Conservation (phyloP, 2,888 invertebrate species). For the Clanis bilineata region DNA sequence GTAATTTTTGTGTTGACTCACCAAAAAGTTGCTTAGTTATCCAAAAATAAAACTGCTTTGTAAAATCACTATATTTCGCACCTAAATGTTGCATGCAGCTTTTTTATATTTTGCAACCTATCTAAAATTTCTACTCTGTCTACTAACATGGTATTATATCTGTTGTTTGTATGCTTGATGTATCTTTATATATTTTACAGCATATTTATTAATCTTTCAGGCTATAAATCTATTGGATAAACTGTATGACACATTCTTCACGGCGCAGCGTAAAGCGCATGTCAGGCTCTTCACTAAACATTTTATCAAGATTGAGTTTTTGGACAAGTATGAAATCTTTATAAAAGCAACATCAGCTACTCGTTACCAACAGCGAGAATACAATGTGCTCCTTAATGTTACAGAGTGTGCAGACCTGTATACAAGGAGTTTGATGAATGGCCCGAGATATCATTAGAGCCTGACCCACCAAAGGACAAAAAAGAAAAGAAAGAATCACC, state of each 20-base stretch:
- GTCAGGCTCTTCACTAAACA: slow-evolving; percentile 84
- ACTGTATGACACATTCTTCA: slow-evolving; percentile 82
- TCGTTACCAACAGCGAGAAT: slow-evolving; percentile 27
- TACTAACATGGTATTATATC: slow-evolving; percentile 24
- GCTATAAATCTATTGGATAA: slow-evolving; percentile 85
- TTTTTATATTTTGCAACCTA: slow-evolving; percentile 2
- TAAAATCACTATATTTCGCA: background rate
- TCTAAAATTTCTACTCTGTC: slow-evolving; percentile 28
- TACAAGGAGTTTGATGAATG: slow-evolving; percentile 84
- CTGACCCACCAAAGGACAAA: slow-evolving; percentile 64
- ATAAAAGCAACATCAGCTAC: slow-evolving; percentile 32
- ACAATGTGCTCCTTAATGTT: slow-evolving; percentile 34
- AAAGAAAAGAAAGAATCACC: slow-evolving; percentile 55
- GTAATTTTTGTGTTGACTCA: slow-evolving; percentile 1
- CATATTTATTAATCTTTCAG: slow-evolving; percentile 79
- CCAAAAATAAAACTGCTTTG: background rate
- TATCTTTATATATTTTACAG: slow-evolving; percentile 65
- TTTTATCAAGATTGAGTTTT: slow-evolving; percentile 88
- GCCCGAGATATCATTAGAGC: slow-evolving; percentile 80
- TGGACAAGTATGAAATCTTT: slow-evolving; percentile 81
- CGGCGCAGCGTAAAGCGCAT: slow-evolving; percentile 79
- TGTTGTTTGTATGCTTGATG: slow-evolving; percentile 31
- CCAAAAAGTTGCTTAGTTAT: slow-evolving; percentile 6
- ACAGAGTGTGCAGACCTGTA: slow-evolving; percentile 82
- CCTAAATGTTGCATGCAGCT: background rate